A percentile compares a stretch with the other conserved stretches of the same genome.
These are phyloP conservation scores for Polydrusus tereticollis DNA, from an alignment of 2,888 invertebrate genomes.

Conservation along the genomic window DNA sequence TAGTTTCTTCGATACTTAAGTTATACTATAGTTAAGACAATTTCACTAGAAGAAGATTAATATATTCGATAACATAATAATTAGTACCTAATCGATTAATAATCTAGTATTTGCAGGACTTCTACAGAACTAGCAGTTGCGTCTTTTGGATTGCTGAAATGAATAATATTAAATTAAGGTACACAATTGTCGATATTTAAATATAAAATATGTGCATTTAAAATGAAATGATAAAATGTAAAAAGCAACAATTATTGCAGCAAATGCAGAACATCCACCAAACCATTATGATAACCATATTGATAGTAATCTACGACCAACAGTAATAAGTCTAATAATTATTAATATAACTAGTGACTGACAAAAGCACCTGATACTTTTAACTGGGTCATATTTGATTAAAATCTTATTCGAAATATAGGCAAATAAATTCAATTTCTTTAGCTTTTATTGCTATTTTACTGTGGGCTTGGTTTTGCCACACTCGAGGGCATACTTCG, in stretches of 20 bases:
- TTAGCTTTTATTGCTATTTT: not conserved
- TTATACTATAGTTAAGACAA: no score
- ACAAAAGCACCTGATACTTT: not conserved
- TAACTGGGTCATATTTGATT: slow-evolving; percentile 5
- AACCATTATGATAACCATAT: not conserved
- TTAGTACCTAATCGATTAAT: no score
- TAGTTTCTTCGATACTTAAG: no score
- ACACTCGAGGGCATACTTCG: no score
- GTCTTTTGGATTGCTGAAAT: no score
- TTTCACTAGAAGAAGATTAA: no score
- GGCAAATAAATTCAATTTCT: no score
- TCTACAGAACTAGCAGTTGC: no score
- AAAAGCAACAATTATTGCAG: not conserved
- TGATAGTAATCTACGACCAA: not conserved
- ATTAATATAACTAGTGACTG: not conserved
- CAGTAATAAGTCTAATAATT: not conserved
- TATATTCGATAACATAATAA: no score
- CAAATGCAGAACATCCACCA: no score
- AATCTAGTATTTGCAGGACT: no score
- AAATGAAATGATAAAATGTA: not conserved
- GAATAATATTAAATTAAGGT: not conserved
- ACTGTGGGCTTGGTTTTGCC: no score
- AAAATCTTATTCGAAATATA: not conserved
- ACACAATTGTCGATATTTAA: not conserved
- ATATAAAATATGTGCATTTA: not conserved